These are phyloP conservation scores for Parelbella ahira DNA, from an alignment of 2,888 invertebrate genomes.

Conservation along the genomic window DNA sequence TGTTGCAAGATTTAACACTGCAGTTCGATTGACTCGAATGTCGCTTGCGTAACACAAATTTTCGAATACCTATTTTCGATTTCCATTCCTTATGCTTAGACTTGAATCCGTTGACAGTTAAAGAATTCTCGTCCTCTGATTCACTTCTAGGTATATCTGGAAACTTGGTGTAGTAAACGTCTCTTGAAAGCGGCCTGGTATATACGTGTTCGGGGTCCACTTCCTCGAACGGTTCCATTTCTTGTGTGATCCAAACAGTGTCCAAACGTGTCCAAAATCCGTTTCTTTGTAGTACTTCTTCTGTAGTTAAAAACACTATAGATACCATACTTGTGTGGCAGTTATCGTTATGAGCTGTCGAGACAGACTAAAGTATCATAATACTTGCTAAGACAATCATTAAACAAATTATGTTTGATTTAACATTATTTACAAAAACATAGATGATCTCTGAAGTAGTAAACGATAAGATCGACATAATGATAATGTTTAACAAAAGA, in stretches of 20 bases:
- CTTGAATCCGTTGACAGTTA: constrained; percentile 58
- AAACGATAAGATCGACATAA: constrained; percentile 14
- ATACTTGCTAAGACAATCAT: constrained; percentile 23
- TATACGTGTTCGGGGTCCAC: constrained; percentile 57
- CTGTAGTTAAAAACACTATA: constrained; percentile 61
- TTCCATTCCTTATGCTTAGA: constrained; percentile 63
- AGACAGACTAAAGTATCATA: constrained; percentile 29
- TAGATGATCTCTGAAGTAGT: constrained; percentile 15
- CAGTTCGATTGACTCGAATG: constrained; percentile 41
- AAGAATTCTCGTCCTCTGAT: constrained; percentile 66
- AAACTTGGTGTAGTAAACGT: constrained; percentile 61
- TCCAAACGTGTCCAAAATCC: constrained; percentile 65
- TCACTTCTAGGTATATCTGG: constrained; percentile 71
- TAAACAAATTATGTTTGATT: constrained; percentile 24
- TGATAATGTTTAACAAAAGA: constrained; percentile 10
- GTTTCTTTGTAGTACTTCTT: constrained; percentile 66
- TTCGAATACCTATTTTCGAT: constrained; percentile 54
- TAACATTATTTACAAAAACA: constrained; percentile 29
- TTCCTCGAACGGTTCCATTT: constrained; percentile 70
- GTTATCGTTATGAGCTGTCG: constrained; percentile 29
- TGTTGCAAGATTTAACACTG: constrained; percentile 38
- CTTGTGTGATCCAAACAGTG: constrained; percentile 60
- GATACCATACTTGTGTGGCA: constrained; percentile 53
- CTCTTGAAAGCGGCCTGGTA: constrained; percentile 60
- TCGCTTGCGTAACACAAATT: constrained; percentile 46